Conservation (phyloP, 2,113 vertebrate species). For the Jacana jacana region DNA sequence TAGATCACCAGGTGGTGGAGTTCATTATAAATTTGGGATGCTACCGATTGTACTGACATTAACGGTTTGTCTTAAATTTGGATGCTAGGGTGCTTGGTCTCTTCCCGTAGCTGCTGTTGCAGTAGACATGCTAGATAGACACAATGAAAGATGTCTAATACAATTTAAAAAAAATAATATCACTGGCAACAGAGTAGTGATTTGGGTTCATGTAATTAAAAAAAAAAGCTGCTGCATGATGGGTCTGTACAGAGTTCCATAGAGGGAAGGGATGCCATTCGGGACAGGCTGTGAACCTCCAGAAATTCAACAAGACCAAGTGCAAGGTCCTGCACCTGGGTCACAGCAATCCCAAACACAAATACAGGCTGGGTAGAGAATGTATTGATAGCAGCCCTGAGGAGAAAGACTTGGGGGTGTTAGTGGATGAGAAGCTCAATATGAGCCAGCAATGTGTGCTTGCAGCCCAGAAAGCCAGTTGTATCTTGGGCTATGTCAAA, state of each 20-base stretch:
- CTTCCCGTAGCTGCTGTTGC: background rate
- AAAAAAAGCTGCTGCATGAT: background rate
- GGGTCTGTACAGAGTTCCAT: background rate
- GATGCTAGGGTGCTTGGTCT: background rate
- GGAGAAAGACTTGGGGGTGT: background rate
- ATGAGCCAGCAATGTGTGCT: background rate
- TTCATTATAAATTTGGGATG: background rate
- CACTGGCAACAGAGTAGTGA: background rate
- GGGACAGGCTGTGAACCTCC: background rate
- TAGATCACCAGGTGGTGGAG: background rate
- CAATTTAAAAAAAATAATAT: background rate
- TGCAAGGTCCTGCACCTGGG: background rate
- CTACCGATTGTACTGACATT: background rate
- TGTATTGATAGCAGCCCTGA: background rate
- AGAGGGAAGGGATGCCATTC: background rate
- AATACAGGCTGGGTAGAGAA: background rate
- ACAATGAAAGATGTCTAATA: background rate
- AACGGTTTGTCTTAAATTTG: background rate
- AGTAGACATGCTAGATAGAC: background rate
- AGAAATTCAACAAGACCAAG: background rate
- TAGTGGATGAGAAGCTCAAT: background rate
- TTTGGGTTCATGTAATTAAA: background rate
- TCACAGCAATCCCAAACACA: background rate
- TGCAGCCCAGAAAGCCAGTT: background rate
- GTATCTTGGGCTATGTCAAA: background rate